These are phyloP conservation scores for Alectoris magna DNA, from an alignment of 2,797 vertebrate genomes.

Conservation along the genomic window DNA sequence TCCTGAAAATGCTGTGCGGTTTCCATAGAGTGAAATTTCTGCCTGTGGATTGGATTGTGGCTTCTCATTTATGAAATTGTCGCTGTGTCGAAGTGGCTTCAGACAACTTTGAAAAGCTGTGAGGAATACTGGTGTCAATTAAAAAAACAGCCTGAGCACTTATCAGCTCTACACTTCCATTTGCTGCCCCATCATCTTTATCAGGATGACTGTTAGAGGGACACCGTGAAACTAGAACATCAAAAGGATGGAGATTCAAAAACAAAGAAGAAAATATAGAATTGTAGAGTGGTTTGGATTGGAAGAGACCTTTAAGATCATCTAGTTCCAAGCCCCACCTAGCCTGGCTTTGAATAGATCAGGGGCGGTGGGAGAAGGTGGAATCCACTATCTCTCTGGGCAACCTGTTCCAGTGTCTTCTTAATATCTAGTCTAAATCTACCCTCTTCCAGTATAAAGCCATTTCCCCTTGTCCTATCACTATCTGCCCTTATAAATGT, in stretches of 20 bases:
- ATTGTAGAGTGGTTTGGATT: no score
- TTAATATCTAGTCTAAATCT: no score
- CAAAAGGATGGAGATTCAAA: not conserved
- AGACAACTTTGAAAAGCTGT: not conserved
- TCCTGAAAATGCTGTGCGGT: not conserved
- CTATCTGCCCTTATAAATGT: no score
- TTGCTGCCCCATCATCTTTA: not conserved
- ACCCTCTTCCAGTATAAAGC: no score
- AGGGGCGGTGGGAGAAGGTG: no score
- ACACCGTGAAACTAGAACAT: not conserved
- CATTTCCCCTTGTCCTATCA: no score
- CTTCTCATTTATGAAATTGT: not conserved
- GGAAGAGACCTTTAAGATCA: no score
- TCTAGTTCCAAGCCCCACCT: no score
- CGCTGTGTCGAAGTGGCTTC: not conserved
- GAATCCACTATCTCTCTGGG: no score
- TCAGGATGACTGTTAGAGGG: not conserved
- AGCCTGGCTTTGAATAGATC: no score
- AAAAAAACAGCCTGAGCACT: not conserved
- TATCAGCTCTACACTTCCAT: accelerated
- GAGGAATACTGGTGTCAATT: not conserved
- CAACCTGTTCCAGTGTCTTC: no score
- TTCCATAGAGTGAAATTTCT: not conserved
- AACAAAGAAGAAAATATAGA: not conserved
- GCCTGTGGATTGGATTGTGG: not conserved